Percentiles rank a stretch among this genome's conserved stretches.
Conservation (phyloP, 2,797 vertebrate species). For the Sebastes oblongus region DNA sequence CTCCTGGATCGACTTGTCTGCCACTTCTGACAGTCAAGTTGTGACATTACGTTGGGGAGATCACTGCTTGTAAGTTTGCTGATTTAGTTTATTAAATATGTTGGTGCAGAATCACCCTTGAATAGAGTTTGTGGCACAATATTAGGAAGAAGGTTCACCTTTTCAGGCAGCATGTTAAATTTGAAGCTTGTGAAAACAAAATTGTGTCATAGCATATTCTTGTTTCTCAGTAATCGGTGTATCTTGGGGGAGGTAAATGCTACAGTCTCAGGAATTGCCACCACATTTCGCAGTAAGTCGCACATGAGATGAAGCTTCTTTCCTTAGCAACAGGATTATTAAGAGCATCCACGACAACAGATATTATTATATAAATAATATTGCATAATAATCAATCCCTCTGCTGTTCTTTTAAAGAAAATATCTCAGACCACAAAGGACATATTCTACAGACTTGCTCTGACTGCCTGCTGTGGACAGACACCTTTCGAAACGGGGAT, state of each 20-base stretch:
- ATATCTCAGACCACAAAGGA: slow-evolving; percentile 78
- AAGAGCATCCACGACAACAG: neutral
- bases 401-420: slow-evolving; percentile 52
- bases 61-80: slow-evolving; percentile 71
- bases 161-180: neutral
- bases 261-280: slow-evolving; percentile 63
- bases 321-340: neutral
- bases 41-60: slow-evolving; percentile 75
- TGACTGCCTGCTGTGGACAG: slow-evolving; percentile 78
- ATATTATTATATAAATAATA: neutral
- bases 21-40: slow-evolving; percentile 50
- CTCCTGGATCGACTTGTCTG: slow-evolving; percentile 75
- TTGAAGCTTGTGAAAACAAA: neutral
- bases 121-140: neutral
- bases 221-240: slow-evolving; percentile 66
- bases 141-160: neutral
- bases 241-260: slow-evolving; percentile 67
- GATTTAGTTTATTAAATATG: neutral
- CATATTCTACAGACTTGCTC: slow-evolving; percentile 72
- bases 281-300: slow-evolving; percentile 77
- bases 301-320: neutral
- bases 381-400: neutral
- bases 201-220: neutral
- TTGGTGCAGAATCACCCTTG: neutral
- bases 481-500: slow-evolving; percentile 72